Evolutionary conservation across 2,888 invertebrate species (phyloP), one percentile per base, ranked within the genome.

Genomic region (Apoda limacodes): DNA sequence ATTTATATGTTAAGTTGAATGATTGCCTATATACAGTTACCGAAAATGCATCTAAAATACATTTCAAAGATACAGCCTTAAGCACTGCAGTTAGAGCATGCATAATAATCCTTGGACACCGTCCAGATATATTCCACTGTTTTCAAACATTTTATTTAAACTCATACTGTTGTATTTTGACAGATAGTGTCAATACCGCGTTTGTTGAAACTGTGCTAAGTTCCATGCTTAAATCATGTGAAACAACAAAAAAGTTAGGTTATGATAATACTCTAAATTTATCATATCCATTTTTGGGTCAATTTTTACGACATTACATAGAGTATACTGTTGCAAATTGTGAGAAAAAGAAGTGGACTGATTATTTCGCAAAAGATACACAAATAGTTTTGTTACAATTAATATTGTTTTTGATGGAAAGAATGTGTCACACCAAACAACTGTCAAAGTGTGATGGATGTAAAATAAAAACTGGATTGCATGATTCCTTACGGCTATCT

Each of bases 401-500:
- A 0, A 64, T 70, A 28, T 19, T 54, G 2, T 48, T 55, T 33
- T 32, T 76, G 9, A 48, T 64, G 32, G 43, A 39, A 2, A 60
- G 60, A 22, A 22, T 68, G 1, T 49, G 48, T 30, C 37, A 43
- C 1, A 52, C 58, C 1, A 42, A 55, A 0, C 75, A 74, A 13
- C 21, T 69, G 0, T 24, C 64, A 0, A 76, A 71, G 55, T 78
- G 80, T 35, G 74, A 74, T 0, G 61, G 59, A 13, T 80, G 78
- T 36, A 42, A 28, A 2, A 45, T 61, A 0, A 66, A 60, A 46
- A 45, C 60, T 0, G 68, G 71, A 0, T 28, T 66, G 1, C 80
- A 80, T 10, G 80, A 80, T 10, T 53, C 63, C 0, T 37, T 78
- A 5, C 46, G 76, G 0, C 40, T 78, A 0, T 60, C 68, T 0